A percentile compares a stretch with the other conserved stretches of the same genome.
Conservation (phyloP, 2,888 invertebrate species). For the Synanthedon tipuliformis region DNA sequence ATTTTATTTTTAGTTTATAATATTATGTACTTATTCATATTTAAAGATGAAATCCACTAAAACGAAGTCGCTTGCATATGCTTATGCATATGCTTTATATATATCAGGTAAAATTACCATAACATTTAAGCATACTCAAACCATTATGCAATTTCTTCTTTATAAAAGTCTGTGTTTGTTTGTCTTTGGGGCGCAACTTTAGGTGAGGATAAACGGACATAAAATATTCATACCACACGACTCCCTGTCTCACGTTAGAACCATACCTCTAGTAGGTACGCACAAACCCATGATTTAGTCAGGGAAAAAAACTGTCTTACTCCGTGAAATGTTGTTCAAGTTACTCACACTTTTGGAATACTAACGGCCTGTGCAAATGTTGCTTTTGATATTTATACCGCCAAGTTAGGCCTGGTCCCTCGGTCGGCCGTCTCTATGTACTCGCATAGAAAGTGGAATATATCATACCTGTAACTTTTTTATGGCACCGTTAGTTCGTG, state of each 20-base stretch:
- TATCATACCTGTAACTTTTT: slow-evolving; percentile 19
- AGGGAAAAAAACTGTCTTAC: slow-evolving; percentile 34
- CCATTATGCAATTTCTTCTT: too few relatives aligned
- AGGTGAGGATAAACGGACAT: too few relatives aligned
- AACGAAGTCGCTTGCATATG: too few relatives aligned
- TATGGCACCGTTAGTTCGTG: background rate
- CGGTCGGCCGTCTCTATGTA: slow-evolving; percentile 18
- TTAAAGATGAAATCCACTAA: too few relatives aligned
- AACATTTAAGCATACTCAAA: too few relatives aligned
- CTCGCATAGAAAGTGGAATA: slow-evolving; percentile 19
- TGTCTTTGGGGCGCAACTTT: too few relatives aligned
- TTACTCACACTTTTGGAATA: slow-evolving; percentile 37
- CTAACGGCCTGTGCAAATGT: slow-evolving; percentile 42
- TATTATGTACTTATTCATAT: too few relatives aligned
- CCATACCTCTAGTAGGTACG: background rate
- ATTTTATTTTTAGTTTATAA: too few relatives aligned
- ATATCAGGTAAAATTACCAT: too few relatives aligned
- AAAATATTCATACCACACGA: too few relatives aligned
- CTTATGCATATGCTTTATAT: too few relatives aligned
- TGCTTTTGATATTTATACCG: slow-evolving; percentile 38
- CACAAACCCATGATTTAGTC: slow-evolving; percentile 36
- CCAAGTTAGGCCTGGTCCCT: slow-evolving; percentile 24
- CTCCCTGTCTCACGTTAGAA: background rate
- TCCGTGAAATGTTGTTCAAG: slow-evolving; percentile 44
- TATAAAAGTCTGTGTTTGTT: too few relatives aligned